A percentile compares a stretch with the other conserved stretches of the same genome.
phyloP scores from a whole-genome alignment of 2,113 vertebrate species.

The Todiramphus chloris region DNA sequence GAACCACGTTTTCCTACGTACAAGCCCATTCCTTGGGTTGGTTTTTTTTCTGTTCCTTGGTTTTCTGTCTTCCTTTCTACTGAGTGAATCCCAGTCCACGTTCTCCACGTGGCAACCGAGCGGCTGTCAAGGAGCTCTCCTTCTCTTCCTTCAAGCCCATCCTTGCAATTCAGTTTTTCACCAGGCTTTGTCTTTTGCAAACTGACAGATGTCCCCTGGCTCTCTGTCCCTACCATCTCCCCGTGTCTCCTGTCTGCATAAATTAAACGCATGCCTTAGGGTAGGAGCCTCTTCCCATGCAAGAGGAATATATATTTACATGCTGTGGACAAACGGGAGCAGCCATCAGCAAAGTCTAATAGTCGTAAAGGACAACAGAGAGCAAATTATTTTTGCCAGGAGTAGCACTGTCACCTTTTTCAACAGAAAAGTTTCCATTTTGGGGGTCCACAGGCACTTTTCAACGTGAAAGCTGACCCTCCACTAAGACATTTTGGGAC shows the following conservation, averaged over 20 bases:
- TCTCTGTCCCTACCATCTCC: background rate
- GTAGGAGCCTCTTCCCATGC: background rate
- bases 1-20: fast-evolving
- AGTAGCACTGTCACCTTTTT: fast-evolving
- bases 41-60: background rate
- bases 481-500: background rate
- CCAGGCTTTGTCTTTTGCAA: background rate
- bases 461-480: background rate
- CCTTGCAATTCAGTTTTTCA: background rate
- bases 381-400: background rate
- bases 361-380: background rate
- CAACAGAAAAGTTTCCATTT: background rate
- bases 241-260: background rate
- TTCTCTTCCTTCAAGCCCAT: background rate
- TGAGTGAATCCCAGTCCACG: background rate
- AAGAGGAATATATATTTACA: background rate
- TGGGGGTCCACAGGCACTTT: background rate
- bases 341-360: background rate
- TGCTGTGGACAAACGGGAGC: background rate
- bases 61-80: background rate
- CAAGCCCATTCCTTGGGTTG: background rate
- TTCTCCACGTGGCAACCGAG: background rate
- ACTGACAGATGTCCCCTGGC: slow-evolving; percentile 20
- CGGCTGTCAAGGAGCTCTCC: background rate
- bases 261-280: slow-evolving; percentile 4